Percentiles rank a stretch among this genome's conserved stretches.
phyloP scores from a whole-genome alignment of 2,797 vertebrate genomes.

The Pantherophis vulpinus region DNA sequence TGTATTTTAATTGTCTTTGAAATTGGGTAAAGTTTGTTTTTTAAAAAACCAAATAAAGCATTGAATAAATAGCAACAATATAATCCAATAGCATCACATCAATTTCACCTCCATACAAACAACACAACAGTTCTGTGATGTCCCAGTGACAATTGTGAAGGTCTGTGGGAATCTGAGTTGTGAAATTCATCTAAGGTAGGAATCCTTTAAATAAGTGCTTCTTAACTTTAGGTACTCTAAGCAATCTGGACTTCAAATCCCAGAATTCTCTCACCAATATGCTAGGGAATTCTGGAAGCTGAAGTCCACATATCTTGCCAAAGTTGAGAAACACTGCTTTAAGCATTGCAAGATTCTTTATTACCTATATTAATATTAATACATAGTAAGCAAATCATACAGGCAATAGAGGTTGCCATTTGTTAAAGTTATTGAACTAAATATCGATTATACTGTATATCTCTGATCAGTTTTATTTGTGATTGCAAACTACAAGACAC shows the following conservation, averaged over 20 bases:
- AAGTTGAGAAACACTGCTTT: background rate
- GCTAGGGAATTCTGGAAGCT: background rate
- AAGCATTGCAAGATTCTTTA: background rate
- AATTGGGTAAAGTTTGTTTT: background rate
- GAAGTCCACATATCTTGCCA: background rate
- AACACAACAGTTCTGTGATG: background rate
- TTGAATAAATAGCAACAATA: background rate
- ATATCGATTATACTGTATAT: slow-evolving; percentile 3
- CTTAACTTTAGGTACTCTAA: background rate
- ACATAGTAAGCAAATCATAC: background rate
- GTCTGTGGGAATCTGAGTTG: background rate
- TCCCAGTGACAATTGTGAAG: background rate
- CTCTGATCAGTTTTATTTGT: slow-evolving; percentile 13
- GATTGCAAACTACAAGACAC: background rate
- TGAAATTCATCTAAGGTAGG: background rate
- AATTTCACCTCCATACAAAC: background rate
- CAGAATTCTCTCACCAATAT: background rate
- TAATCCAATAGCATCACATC: background rate
- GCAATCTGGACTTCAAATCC: background rate
- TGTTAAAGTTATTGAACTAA: slow-evolving; percentile 8
- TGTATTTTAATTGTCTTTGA: background rate
- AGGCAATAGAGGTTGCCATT: background rate
- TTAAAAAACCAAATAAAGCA: background rate
- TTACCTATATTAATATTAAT: background rate
- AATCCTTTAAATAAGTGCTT: background rate